phyloP scores from a whole-genome alignment of 92 coral and sea anemone genomes.

The Parazoanthus darwini region DNA sequence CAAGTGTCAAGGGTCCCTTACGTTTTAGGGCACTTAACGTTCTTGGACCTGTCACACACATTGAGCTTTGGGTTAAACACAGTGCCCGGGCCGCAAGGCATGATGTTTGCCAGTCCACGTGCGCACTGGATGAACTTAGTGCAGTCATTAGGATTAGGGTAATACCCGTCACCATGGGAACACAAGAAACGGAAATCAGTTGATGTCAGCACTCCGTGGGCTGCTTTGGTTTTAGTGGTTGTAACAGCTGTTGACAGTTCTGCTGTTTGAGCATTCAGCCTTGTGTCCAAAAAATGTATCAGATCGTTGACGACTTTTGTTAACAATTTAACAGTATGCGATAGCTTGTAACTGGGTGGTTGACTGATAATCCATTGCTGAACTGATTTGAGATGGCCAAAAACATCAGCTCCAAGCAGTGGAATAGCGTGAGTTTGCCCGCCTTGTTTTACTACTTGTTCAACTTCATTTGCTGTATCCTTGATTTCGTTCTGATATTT shows the following conservation, averaged over 20 bases:
- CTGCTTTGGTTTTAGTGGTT: background rate
- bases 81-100: constrained; percentile 4
- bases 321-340: background rate
- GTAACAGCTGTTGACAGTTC: background rate
- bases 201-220: background rate
- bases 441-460: background rate
- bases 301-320: background rate
- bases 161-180: background rate
- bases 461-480: background rate
- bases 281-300: background rate
- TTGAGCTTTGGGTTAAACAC: constrained; percentile 1
- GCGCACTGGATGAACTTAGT: constrained; percentile 1
- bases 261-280: background rate
- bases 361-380: background rate
- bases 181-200: background rate
- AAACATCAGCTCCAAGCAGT: background rate
- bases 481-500: background rate
- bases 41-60: background rate
- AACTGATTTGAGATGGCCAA: background rate
- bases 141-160: background rate
- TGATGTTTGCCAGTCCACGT: background rate
- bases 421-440: background rate
- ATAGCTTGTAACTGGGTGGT: background rate
- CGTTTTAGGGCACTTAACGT: background rate
- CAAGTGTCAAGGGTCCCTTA: background rate